These are phyloP conservation scores for Mesocentrotus franciscanus DNA, from an alignment of 53 echinoderm and acorn worm genomes.

Conservation along the genomic window DNA sequence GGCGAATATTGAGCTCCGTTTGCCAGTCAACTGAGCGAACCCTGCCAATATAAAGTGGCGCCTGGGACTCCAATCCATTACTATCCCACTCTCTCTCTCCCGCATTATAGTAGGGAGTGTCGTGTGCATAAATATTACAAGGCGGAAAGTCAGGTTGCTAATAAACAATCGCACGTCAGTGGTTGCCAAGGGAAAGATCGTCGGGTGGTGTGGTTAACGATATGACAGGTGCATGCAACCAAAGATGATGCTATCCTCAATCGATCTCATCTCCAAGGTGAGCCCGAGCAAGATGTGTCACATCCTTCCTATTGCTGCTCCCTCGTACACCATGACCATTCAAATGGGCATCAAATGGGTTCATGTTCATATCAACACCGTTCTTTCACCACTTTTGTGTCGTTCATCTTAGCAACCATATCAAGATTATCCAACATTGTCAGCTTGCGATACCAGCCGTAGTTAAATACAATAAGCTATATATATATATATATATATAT, in stretches of 20 bases:
- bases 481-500: slow-evolving; percentile 18
- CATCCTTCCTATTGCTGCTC: not conserved
- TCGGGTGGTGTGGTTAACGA: slow-evolving; percentile 32
- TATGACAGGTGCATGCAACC: slow-evolving; percentile 57
- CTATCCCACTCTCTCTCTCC: slow-evolving; percentile 4
- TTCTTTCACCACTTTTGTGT: slow-evolving; percentile 25
- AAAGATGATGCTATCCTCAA: slow-evolving; percentile 53
- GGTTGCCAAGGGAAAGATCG: slow-evolving; percentile 53
- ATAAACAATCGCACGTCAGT: slow-evolving; percentile 64
- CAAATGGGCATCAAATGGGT: not conserved
- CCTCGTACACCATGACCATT: not conserved
- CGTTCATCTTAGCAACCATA: slow-evolving; percentile 32
- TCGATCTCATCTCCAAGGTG: slow-evolving; percentile 40
- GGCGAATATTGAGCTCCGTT: slow-evolving; percentile 36
- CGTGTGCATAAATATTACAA: slow-evolving; percentile 40
- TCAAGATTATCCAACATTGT: not conserved
- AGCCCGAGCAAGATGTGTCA: slow-evolving; percentile 2
- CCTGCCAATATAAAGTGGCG: slow-evolving; percentile 54
- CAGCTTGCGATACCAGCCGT: not conserved
- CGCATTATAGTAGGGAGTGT: not conserved
- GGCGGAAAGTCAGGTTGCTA: slow-evolving; percentile 56
- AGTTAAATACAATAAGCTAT: not conserved
- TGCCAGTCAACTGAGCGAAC: slow-evolving; percentile 52
- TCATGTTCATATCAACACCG: not conserved
- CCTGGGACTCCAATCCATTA: slow-evolving; percentile 30